phyloP scores from a whole-genome alignment of 2,113 vertebrate genomes.

The Ursus arctos region DNA sequence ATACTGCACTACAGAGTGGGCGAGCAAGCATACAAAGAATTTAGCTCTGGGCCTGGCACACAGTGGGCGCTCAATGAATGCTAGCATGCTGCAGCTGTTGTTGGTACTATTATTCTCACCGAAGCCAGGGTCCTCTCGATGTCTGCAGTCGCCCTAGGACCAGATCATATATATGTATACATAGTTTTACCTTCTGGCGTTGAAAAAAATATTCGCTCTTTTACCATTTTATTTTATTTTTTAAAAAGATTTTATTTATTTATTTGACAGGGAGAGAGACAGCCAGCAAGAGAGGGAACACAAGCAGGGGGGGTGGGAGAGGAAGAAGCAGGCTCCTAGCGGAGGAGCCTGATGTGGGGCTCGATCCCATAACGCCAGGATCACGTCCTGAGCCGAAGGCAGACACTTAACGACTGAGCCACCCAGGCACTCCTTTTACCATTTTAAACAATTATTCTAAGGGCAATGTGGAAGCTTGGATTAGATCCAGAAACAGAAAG shows the following conservation, averaged over 20 bases:
- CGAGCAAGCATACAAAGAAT: neutral
- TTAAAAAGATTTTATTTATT: no score
- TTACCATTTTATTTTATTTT: neutral
- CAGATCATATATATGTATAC: neutral
- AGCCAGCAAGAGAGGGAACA: no score
- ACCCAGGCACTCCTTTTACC: no score
- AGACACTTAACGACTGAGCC: no score
- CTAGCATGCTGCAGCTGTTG: neutral
- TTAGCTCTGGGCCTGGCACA: neutral
- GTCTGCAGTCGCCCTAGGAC: slow-evolving; percentile 80
- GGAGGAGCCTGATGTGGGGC: no score
- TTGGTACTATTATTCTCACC: neutral
- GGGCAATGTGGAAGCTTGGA: no score
- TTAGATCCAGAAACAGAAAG: neutral
- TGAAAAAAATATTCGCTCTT: neutral
- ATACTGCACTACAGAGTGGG: neutral
- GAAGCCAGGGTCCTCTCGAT: neutral
- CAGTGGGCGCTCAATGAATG: neutral
- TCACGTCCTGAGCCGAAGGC: no score
- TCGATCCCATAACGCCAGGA: no score
- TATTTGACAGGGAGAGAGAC: no score
- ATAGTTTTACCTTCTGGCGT: neutral
- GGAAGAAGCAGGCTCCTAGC: no score
- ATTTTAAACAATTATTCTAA: neutral
- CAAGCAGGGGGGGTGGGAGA: no score